Evolutionary conservation across 2,888 invertebrate species (phyloP).

Genomic region (Bruchidius siliquastri): DNA sequence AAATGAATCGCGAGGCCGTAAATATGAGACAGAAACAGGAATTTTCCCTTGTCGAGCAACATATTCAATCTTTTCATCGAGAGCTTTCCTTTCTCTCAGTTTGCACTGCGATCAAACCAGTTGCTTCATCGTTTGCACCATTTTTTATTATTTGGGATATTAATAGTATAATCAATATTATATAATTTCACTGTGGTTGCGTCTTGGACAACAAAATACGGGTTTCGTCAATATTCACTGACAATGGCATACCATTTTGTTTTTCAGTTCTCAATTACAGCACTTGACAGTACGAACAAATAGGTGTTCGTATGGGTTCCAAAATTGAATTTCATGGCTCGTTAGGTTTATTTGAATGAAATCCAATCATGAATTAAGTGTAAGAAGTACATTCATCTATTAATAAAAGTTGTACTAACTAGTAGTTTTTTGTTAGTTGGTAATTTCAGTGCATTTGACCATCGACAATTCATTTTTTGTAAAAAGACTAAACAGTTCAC

Average conservation of each 20-base stretch:
- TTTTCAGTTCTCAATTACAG: neutral
- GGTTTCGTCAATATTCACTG: neutral
- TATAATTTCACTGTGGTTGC: neutral
- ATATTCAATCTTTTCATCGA: too few relatives aligned
- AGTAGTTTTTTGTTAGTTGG: neutral
- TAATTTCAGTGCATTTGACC: neutral
- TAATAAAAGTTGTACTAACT: neutral
- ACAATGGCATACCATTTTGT: neutral
- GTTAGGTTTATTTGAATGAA: neutral
- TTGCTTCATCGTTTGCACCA: neutral
- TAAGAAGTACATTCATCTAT: neutral
- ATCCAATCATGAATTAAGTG: neutral
- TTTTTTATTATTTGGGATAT: neutral
- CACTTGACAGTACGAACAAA: neutral
- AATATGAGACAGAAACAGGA: too few relatives aligned
- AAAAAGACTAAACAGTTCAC: neutral
- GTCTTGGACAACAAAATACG: neutral
- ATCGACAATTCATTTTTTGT: too few relatives aligned
- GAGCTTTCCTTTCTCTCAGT: neutral
- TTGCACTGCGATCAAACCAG: neutral
- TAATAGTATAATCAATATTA: neutral
- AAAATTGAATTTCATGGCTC: neutral
- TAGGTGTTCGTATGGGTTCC: neutral
- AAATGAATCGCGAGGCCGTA: too few relatives aligned
- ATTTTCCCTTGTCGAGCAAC: too few relatives aligned